Conservation (phyloP, 2,113 vertebrate species). For the Clinocottus analis region DNA sequence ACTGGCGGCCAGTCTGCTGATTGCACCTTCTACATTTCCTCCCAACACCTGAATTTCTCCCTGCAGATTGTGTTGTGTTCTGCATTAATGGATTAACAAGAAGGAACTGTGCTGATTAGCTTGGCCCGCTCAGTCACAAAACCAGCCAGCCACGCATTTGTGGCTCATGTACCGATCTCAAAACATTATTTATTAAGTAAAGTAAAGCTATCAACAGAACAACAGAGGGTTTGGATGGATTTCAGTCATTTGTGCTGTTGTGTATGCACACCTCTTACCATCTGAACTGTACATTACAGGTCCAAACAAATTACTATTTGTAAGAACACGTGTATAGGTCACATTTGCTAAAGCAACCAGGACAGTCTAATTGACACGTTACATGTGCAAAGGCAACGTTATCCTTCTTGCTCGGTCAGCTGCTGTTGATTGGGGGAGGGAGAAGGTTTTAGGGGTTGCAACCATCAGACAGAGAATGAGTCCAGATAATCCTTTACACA, state of each 20-base stretch:
- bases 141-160: constrained; percentile 48
- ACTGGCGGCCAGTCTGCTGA: constrained; percentile 10
- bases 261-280: constrained; percentile 2
- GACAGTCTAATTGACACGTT: constrained; percentile 36
- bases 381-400: constrained; percentile 52
- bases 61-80: constrained; percentile 50
- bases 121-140: constrained; percentile 44
- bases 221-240: constrained; percentile 33
- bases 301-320: background rate
- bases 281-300: background rate
- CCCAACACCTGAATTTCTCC: constrained; percentile 50
- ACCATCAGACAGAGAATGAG: constrained; percentile 57
- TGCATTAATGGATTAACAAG: constrained; percentile 66
- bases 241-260: constrained; percentile 25
- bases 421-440: constrained; percentile 65
- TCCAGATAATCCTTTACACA: constrained; percentile 76
- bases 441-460: constrained; percentile 54
- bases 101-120: constrained; percentile 68
- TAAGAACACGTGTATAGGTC: background rate
- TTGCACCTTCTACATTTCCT: constrained; percentile 40
- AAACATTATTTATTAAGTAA: constrained; percentile 60
- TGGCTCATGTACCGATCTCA: constrained; percentile 51
- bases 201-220: constrained; percentile 55
- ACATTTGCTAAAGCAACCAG: constrained; percentile 10
- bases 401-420: constrained; percentile 66